Conservation (phyloP, 2,797 vertebrate species). For the Siniperca obscura region DNA sequence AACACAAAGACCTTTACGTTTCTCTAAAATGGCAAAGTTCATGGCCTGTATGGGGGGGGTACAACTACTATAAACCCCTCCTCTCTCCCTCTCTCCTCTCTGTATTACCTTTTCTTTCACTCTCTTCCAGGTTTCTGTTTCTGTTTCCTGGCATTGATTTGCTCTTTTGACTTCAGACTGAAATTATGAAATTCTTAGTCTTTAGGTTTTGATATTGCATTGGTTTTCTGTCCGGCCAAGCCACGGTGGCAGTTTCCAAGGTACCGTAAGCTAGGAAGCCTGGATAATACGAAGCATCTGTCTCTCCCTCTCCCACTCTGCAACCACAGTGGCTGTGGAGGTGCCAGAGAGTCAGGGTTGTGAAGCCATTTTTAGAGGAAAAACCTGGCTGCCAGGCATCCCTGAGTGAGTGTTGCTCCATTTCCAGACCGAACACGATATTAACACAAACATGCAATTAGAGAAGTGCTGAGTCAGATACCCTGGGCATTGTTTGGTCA, state of each 20-base stretch:
- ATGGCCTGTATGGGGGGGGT: constrained; percentile 1
- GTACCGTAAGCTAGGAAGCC: constrained; percentile 47
- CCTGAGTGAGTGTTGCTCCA: constrained; percentile 49
- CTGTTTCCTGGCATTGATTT: constrained; percentile 46
- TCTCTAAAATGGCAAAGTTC: constrained; percentile 39
- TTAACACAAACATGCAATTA: constrained; percentile 82
- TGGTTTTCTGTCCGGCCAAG: constrained; percentile 60
- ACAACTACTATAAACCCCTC: constrained; percentile 10
- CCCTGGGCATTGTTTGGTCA: constrained; percentile 69
- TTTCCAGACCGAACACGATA: constrained; percentile 70
- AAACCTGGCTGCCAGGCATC: constrained; percentile 70
- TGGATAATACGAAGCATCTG: constrained; percentile 79
- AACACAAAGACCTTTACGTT: constrained; percentile 27
- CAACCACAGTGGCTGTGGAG: constrained; percentile 65
- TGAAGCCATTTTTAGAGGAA: constrained; percentile 71
- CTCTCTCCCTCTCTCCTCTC: neutral
- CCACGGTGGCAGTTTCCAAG: constrained; percentile 59
- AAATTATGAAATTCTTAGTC: constrained; percentile 59
- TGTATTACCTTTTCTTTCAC: constrained; percentile 9
- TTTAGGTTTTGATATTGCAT: constrained; percentile 41
- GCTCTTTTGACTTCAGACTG: constrained; percentile 55
- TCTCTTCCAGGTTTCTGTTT: constrained; percentile 39
- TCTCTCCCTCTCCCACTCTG: constrained; percentile 43
- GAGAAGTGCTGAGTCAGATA: constrained; percentile 75
- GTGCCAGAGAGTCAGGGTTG: constrained; percentile 71